Evolutionary conservation across 2,888 invertebrate genomes (phyloP).

Genomic region (Cataglyphis altisquamis): DNA sequence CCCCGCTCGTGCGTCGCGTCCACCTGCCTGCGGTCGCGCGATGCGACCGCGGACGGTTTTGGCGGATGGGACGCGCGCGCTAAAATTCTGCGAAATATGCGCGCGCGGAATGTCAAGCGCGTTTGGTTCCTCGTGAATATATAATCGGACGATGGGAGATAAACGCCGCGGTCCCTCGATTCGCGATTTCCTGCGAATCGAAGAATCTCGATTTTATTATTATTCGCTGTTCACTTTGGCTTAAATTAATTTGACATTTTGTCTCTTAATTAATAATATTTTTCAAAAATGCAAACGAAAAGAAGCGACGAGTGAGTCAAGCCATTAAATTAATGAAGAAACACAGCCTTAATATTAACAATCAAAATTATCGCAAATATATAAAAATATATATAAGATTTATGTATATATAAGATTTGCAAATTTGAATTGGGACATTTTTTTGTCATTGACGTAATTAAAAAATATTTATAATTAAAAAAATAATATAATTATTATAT

Average conservation of each 20-base stretch:
- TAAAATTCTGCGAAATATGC: neutral
- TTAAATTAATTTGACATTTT: neutral
- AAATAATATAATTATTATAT: too few relatives aligned
- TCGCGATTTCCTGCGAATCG: neutral
- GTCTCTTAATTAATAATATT: neutral
- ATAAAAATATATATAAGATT: too few relatives aligned
- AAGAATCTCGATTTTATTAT: neutral
- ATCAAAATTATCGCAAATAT: neutral
- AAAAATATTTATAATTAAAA: too few relatives aligned
- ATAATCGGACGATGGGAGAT: neutral
- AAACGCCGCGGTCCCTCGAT: neutral
- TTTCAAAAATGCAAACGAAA: neutral
- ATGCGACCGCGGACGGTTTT: conserved; percentile 22
- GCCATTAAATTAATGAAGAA: neutral
- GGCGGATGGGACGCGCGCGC: neutral
- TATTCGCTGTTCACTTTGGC: neutral
- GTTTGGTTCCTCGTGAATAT: neutral
- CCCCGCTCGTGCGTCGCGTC: conserved; percentile 15
- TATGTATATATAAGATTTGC: neutral
- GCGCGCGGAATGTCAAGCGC: neutral
- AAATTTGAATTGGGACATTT: neutral
- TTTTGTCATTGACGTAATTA: neutral
- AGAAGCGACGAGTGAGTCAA: neutral
- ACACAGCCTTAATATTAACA: neutral
- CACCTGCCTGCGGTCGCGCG: conserved; percentile 37